Percentiles rank a stretch among this genome's conserved stretches.
phyloP scores from a whole-genome alignment of 35 echinoderm and acorn worm species.

The Lytechinus pictus region DNA sequence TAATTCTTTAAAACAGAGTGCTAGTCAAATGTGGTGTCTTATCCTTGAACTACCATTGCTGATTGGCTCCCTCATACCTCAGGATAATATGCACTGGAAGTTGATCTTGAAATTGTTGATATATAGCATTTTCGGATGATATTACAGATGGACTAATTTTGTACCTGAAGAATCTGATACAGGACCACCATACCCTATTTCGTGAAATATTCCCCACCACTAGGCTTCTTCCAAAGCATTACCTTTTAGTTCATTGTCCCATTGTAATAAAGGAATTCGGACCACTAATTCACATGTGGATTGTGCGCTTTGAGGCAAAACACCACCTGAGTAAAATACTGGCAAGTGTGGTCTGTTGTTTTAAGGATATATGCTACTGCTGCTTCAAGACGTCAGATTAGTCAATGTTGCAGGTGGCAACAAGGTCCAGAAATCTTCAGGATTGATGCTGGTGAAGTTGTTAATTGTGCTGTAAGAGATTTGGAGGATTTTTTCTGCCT shows the following conservation, averaged over 20 bases:
- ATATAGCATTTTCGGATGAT: slow-evolving; percentile 55
- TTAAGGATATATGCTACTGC: slow-evolving; percentile 69
- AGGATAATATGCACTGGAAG: slow-evolving; percentile 46
- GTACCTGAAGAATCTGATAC: slow-evolving; percentile 53
- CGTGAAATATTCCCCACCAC: slow-evolving; percentile 47
- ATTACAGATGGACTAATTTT: slow-evolving; percentile 24
- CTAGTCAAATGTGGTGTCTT: slow-evolving; percentile 72
- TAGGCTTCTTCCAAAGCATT: slow-evolving; percentile 60
- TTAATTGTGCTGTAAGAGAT: not conserved
- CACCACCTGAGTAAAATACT: slow-evolving; percentile 53
- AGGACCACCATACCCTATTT: slow-evolving; percentile 50
- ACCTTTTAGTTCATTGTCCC: slow-evolving; percentile 56
- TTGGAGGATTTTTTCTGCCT: slow-evolving; percentile 34
- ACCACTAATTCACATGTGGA: slow-evolving; percentile 56
- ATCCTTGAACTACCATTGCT: slow-evolving; percentile 49
- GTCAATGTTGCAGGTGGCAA: slow-evolving; percentile 1
- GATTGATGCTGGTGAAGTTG: slow-evolving; percentile 30
- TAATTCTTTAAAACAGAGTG: slow-evolving; percentile 61
- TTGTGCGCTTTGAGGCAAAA: slow-evolving; percentile 71
- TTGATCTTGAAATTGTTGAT: slow-evolving; percentile 52
- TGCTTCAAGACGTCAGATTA: slow-evolving; percentile 32
- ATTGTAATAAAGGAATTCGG: slow-evolving; percentile 28
- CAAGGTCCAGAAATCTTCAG: not conserved
- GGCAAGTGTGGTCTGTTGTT: slow-evolving; percentile 69
- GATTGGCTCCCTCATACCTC: slow-evolving; percentile 50